Conservation (phyloP, 2,113 vertebrate genomes). For the Rousettus leschenaultii region DNA sequence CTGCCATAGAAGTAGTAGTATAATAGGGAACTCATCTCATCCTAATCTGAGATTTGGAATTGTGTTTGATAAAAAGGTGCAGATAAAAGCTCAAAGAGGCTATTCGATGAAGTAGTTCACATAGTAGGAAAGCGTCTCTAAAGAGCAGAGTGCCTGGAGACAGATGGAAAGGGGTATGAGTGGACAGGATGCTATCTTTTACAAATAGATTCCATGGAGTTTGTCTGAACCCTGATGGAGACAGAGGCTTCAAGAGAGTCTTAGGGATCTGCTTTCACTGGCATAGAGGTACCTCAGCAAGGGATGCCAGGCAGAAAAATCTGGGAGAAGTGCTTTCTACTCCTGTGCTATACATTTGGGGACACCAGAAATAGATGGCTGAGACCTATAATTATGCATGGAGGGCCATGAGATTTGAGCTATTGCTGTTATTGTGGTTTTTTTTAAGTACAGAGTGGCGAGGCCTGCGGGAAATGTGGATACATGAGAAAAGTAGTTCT, state of each 20-base stretch:
- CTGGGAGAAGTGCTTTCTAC: not conserved
- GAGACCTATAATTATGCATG: not conserved
- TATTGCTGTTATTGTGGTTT: not conserved
- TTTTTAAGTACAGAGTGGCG: not conserved
- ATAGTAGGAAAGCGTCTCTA: not conserved
- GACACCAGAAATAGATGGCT: not conserved
- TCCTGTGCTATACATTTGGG: not conserved
- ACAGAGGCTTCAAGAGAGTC: not conserved
- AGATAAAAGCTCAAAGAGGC: not conserved
- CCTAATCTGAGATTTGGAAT: not conserved
- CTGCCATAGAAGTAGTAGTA: not conserved
- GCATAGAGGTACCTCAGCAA: not conserved
- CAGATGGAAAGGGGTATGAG: not conserved
- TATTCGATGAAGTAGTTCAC: not conserved
- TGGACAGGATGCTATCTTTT: not conserved
- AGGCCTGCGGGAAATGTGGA: not conserved
- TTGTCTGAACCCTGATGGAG: not conserved
- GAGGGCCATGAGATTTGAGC: not conserved
- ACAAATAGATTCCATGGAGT: not conserved
- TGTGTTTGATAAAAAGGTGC: not conserved
- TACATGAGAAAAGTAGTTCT: not conserved
- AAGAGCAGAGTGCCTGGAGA: not conserved
- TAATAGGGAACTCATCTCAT: not conserved
- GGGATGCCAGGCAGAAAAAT: not conserved
- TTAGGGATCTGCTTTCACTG: not conserved